Evolutionary conservation across 2,797 vertebrate species (phyloP).

Genomic region (Cossypha dichroa): DNA sequence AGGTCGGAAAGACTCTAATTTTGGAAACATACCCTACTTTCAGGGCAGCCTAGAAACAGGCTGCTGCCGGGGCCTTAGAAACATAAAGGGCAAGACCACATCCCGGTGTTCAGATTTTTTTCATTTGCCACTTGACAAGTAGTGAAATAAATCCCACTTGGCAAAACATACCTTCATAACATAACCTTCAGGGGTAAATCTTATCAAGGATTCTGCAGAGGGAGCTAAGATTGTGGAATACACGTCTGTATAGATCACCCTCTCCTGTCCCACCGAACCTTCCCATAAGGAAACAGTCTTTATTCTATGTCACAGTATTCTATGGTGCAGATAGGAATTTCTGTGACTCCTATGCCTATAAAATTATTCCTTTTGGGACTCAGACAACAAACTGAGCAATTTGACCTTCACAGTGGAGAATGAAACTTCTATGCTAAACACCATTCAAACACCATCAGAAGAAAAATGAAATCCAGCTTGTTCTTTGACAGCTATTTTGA

Average conservation of each 20-base stretch:
- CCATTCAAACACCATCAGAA: not conserved
- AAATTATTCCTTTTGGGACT: not conserved
- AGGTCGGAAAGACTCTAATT: not conserved
- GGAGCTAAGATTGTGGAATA: not conserved
- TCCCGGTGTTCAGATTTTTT: not conserved
- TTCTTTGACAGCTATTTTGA: not conserved
- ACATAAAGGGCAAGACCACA: not conserved
- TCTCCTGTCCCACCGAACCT: not conserved
- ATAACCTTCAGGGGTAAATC: not conserved
- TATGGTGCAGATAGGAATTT: not conserved
- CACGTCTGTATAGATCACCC: not conserved
- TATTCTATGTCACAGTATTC: not conserved
- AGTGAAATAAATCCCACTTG: not conserved
- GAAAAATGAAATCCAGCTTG: slow-evolving; percentile 7
- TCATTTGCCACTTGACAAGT: not conserved
- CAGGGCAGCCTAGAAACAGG: not conserved
- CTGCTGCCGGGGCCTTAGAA: not conserved
- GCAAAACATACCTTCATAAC: not conserved
- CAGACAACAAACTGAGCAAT: not conserved
- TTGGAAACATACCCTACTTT: not conserved
- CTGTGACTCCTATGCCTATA: not conserved
- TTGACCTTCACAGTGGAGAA: not conserved
- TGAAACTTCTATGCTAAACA: not conserved
- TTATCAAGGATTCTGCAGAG: not conserved
- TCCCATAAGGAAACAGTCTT: not conserved